Percentiles rank a stretch among this genome's conserved stretches.
Evolutionary conservation across 2,888 invertebrate species (phyloP).

Genomic region (Geotrupes spiniger): DNA sequence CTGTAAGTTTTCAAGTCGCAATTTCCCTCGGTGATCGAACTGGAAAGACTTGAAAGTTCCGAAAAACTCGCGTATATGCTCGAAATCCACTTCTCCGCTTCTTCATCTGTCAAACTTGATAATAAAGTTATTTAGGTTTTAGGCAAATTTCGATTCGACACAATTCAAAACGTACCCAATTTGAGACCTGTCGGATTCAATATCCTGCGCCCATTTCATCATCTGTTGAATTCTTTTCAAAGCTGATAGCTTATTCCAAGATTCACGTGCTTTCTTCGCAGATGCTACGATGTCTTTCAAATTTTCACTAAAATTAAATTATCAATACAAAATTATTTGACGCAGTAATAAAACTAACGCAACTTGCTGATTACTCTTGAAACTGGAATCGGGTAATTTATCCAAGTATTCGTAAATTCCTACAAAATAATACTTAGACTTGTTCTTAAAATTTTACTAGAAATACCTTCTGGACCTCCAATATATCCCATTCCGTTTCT

Average conservation of each 20-base stretch:
- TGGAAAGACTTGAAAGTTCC: slow-evolving; percentile 13
- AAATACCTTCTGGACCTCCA: slow-evolving; percentile 49
- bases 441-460: too few relatives aligned
- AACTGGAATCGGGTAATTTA: too few relatives aligned
- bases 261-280: slow-evolving; percentile 50
- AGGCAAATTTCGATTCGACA: too few relatives aligned
- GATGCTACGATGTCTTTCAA: slow-evolving; percentile 52
- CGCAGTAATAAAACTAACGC: too few relatives aligned
- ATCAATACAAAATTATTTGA: slow-evolving; percentile 2
- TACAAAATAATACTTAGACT: too few relatives aligned
- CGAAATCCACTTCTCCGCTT: slow-evolving; percentile 16
- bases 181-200: slow-evolving; percentile 23
- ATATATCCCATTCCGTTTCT: slow-evolving; percentile 54
- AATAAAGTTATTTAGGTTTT: too few relatives aligned
- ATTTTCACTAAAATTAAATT: slow-evolving; percentile 31
- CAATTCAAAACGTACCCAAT: slow-evolving; percentile 16
- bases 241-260: slow-evolving; percentile 38
- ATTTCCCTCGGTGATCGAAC: slow-evolving; percentile 12
- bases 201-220: slow-evolving; percentile 28
- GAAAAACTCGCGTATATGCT: slow-evolving; percentile 27
- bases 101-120: slow-evolving; percentile 21
- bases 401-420: too few relatives aligned
- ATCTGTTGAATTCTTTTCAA: slow-evolving; percentile 31
- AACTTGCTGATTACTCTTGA: too few relatives aligned
- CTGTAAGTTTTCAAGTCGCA: slow-evolving; percentile 29